These are phyloP conservation scores for Ashinkailepas kermadecensis DNA, from an alignment of 2,888 invertebrate genomes.

Conservation along the genomic window DNA sequence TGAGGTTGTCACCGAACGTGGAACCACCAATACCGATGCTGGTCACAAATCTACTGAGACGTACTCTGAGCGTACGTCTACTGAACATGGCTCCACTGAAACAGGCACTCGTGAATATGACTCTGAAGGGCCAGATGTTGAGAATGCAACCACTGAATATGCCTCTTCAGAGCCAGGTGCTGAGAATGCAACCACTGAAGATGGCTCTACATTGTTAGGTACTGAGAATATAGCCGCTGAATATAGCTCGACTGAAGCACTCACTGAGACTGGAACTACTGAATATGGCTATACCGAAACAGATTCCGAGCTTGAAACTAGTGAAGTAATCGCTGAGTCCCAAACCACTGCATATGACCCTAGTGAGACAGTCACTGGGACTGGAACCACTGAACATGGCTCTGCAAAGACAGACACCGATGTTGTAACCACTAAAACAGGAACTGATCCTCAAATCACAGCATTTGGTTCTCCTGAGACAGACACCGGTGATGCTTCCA, in stretches of 20 bases:
- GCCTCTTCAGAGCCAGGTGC: background rate
- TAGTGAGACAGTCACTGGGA: conserved; percentile 9
- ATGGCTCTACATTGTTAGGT: background rate
- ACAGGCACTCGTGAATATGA: too few species aligned
- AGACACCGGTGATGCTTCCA: background rate
- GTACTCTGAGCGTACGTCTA: too few species aligned
- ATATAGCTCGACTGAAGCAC: background rate
- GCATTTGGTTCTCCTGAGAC: background rate
- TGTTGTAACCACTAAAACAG: background rate
- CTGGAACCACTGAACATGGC: background rate
- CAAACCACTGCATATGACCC: background rate
- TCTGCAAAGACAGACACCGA: background rate
- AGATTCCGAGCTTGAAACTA: background rate
- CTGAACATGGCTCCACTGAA: too few species aligned
- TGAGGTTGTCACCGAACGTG: too few species aligned
- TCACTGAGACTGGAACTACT: background rate
- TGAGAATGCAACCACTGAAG: background rate
- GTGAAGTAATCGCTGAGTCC: background rate
- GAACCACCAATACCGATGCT: too few species aligned
- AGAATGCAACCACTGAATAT: background rate
- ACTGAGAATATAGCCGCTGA: too few species aligned
- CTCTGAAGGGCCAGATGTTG: too few species aligned
- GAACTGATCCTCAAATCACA: conserved; percentile 21
- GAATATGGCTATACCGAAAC: background rate
- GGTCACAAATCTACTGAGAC: too few species aligned